Evolutionary conservation across 2,113 vertebrate genomes (phyloP).

Genomic region (Copsychus sechellarum): DNA sequence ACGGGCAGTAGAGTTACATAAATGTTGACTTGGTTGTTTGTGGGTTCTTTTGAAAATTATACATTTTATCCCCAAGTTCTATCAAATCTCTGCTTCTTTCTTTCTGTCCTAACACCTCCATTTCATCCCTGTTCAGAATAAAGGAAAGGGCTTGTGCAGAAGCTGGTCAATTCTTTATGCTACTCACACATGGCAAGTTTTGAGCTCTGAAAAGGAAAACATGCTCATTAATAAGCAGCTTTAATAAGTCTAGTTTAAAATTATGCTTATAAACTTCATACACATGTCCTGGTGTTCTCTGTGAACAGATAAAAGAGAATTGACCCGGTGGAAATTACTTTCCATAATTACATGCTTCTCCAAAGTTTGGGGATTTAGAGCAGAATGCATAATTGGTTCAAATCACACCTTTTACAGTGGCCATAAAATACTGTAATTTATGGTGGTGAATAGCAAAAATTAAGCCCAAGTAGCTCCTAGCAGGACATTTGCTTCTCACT

Average conservation of each 20-base stretch:
- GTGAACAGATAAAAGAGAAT: neutral
- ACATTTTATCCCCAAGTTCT: neutral
- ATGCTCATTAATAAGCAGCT: neutral
- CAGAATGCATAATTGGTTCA: slow-evolving; percentile 1
- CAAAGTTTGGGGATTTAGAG: neutral
- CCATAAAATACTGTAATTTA: slow-evolving; percentile 7
- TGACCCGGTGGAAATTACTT: neutral
- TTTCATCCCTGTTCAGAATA: neutral
- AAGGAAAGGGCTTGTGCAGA: neutral
- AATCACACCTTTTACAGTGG: slow-evolving; percentile 16
- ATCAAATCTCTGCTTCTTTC: neutral
- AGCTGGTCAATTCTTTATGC: neutral
- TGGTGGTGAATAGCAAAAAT: slow-evolving; percentile 16
- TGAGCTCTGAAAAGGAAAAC: neutral
- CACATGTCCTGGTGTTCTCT: neutral
- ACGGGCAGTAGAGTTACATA: neutral
- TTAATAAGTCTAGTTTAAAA: neutral
- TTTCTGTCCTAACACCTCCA: neutral
- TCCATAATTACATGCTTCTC: neutral
- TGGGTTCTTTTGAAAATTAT: neutral
- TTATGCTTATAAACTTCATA: neutral
- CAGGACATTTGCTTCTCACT: neutral
- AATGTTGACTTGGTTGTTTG: neutral
- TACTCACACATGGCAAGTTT: neutral
- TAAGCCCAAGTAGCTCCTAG: neutral